Percentiles rank a stretch among this genome's conserved stretches.
These are phyloP conservation scores for Oenanthe oenanthe DNA, from an alignment of 2,113 vertebrate species.

Conservation along the genomic window DNA sequence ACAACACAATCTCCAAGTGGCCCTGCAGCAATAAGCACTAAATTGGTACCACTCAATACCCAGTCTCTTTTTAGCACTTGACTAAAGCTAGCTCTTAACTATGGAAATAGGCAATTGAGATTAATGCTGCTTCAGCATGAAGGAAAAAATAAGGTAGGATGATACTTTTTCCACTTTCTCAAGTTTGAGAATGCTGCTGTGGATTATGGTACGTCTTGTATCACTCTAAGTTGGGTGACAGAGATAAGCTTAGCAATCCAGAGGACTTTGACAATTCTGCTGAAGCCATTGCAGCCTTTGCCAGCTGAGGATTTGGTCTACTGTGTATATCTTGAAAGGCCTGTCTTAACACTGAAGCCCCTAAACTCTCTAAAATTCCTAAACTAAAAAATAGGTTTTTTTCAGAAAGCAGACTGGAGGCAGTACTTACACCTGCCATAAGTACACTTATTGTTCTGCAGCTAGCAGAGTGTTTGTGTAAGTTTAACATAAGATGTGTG, in stretches of 20 bases:
- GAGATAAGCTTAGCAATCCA: background rate
- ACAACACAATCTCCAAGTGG: background rate
- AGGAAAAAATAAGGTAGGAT: background rate
- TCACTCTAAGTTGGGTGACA: background rate
- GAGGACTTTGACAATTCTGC: background rate
- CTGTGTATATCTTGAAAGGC: background rate
- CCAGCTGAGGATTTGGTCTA: background rate
- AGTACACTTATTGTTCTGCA: background rate
- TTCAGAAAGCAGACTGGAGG: background rate
- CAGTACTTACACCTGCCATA: background rate
- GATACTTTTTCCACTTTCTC: background rate
- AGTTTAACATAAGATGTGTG: background rate
- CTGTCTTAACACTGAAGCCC: background rate
- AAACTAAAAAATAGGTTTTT: background rate
- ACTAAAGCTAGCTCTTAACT: slow-evolving; percentile 16
- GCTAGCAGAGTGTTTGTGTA: background rate
- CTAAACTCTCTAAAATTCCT: background rate
- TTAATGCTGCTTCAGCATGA: background rate
- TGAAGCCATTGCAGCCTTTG: background rate
- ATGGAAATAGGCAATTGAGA: background rate
- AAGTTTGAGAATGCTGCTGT: background rate
- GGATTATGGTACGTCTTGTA: background rate
- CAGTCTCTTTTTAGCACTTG: background rate
- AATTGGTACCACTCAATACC: slow-evolving; percentile 7
- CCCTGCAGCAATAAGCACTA: slow-evolving; percentile 25